These are phyloP conservation scores for Caranx melampygus DNA, from an alignment of 2,113 vertebrate species.

Conservation along the genomic window DNA sequence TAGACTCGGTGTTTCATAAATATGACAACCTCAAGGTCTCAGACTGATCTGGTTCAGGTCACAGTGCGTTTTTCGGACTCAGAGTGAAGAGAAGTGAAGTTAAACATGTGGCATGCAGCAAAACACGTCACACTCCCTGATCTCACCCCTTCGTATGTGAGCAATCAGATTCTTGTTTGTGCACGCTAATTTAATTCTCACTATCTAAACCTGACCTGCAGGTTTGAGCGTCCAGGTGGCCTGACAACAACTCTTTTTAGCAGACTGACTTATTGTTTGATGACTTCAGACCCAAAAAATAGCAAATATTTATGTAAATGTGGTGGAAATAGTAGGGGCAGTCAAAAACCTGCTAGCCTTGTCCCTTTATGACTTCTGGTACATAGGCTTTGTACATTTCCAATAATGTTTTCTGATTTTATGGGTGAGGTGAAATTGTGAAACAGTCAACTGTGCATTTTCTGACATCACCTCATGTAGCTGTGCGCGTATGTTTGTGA, in stretches of 20 bases:
- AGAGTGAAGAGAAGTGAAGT: background rate
- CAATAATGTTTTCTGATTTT: background rate
- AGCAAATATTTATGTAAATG: background rate
- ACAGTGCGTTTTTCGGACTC: background rate
- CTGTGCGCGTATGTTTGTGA: constrained; percentile 3
- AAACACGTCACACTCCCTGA: constrained; percentile 21
- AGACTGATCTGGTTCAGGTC: background rate
- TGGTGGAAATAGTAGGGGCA: constrained; percentile 30
- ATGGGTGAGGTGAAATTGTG: background rate
- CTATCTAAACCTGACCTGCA: constrained; percentile 46
- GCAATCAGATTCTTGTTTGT: constrained; percentile 33
- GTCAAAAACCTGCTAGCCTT: constrained; percentile 26
- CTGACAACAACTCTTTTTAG: background rate
- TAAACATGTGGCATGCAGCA: background rate
- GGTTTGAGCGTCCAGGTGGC: constrained; percentile 36
- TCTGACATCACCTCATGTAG: background rate
- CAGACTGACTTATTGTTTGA: constrained; percentile 14
- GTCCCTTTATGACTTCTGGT: background rate
- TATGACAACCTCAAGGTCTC: background rate
- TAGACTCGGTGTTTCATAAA: background rate
- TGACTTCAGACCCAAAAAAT: background rate
- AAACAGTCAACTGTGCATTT: background rate
- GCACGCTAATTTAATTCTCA: constrained; percentile 3
- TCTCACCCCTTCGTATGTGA: constrained; percentile 19
- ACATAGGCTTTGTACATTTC: background rate